Evolutionary conservation across 2,888 invertebrate genomes (phyloP).

Genomic region (Euzetes globulus): DNA sequence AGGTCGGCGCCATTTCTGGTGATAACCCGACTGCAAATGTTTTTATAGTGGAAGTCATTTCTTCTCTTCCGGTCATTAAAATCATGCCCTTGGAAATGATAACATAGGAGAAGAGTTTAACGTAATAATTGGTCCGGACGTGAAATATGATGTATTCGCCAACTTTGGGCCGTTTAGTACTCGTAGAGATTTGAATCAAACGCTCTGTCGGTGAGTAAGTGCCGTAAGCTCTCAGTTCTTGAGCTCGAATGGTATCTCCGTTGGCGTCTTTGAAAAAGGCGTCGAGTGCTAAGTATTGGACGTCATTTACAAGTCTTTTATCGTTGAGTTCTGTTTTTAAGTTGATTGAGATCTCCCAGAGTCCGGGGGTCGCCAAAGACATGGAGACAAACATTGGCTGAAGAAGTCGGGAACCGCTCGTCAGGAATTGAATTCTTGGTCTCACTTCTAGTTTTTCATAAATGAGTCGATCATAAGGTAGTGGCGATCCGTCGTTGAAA

Average conservation of each 20-base stretch:
- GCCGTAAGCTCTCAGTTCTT: slow-evolving; percentile 59
- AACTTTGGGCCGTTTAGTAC: slow-evolving; percentile 70
- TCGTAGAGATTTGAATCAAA: slow-evolving; percentile 76
- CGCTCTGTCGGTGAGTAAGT: slow-evolving; percentile 74
- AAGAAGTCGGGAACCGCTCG: slow-evolving; percentile 49
- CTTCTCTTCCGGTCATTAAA: slow-evolving; percentile 71
- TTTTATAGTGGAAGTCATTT: slow-evolving; percentile 59
- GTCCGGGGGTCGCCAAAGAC: slow-evolving; percentile 61
- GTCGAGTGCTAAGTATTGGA: slow-evolving; percentile 39
- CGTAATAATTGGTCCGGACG: slow-evolving; percentile 79
- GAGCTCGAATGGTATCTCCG: slow-evolving; percentile 60
- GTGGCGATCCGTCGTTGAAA: slow-evolving; percentile 79
- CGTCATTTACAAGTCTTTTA: slow-evolving; percentile 39
- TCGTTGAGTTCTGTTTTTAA: slow-evolving; percentile 54
- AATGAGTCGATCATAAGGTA: slow-evolving; percentile 58
- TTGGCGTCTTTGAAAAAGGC: slow-evolving; percentile 63
- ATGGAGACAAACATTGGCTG: slow-evolving; percentile 58
- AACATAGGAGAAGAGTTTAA: slow-evolving; percentile 80
- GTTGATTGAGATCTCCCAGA: slow-evolving; percentile 76
- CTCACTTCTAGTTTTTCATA: slow-evolving; percentile 62
- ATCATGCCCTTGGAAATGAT: slow-evolving; percentile 85
- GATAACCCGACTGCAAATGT: slow-evolving; percentile 51
- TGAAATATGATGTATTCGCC: slow-evolving; percentile 92
- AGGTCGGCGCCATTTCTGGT: slow-evolving; percentile 65
- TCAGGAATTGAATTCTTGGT: slow-evolving; percentile 52